These are phyloP conservation scores for Octodonta nipae DNA, from an alignment of 2,888 invertebrate species.

Conservation along the genomic window DNA sequence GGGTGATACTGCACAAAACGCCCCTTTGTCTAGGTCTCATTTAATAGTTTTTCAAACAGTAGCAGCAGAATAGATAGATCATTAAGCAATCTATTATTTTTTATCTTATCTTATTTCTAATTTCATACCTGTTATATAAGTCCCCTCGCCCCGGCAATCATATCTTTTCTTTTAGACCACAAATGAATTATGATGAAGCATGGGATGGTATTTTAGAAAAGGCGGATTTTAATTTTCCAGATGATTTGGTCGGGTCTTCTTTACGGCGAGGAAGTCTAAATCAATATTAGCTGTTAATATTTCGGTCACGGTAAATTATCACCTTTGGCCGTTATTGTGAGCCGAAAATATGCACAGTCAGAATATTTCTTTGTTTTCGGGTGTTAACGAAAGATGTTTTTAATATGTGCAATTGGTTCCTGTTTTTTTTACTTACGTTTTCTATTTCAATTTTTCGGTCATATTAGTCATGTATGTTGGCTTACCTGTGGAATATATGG, in stretches of 20 bases:
- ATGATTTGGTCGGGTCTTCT: conserved; percentile 1
- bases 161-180: conserved; percentile 2
- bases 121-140: conserved; percentile 16
- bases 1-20: too few species aligned
- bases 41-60: too few species aligned
- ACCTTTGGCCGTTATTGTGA: not conserved
- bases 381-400: too few species aligned
- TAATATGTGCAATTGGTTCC: too few species aligned
- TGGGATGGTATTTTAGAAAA: conserved; percentile 15
- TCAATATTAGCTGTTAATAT: conserved; percentile 2
- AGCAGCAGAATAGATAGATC: too few species aligned
- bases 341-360: not conserved
- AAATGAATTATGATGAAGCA: conserved; percentile 12
- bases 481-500: too few species aligned
- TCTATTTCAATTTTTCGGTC: too few species aligned
- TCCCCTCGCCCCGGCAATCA: conserved; percentile 11
- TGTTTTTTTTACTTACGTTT: too few species aligned
- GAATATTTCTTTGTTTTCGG: not conserved
- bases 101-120: conserved; percentile 10
- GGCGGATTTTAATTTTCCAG: conserved; percentile 16
- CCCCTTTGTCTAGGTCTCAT: too few species aligned
- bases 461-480: too few species aligned
- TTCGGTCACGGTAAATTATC: conserved; percentile 1
- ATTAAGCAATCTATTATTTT: too few species aligned
- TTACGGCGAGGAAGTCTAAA: not conserved